These are phyloP conservation scores for Leptinotarsa undecemlineata DNA, from an alignment of 1,140 invertebrate species.

Conservation along the genomic window DNA sequence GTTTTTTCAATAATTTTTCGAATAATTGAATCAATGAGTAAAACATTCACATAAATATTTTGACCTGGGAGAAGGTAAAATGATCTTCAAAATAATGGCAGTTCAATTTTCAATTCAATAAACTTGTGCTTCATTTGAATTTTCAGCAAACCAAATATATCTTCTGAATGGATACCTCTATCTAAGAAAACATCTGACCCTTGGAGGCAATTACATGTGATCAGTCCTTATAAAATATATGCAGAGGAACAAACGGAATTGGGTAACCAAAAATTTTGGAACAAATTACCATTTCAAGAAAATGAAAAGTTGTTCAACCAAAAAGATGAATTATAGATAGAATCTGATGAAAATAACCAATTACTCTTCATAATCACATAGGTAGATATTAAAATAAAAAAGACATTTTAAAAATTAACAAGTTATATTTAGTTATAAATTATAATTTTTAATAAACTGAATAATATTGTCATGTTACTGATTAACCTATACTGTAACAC, in stretches of 20 bases:
- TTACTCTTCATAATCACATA: too few relatives aligned
- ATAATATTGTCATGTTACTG: background rate
- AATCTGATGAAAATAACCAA: too few relatives aligned
- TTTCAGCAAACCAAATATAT: slow-evolving; percentile 37
- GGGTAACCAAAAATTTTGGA: slow-evolving; percentile 42
- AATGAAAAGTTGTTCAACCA: slow-evolving; percentile 34
- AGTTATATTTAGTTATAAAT: slow-evolving; percentile 9
- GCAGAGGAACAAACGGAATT: slow-evolving; percentile 29
- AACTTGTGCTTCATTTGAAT: slow-evolving; percentile 1
- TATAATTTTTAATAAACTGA: slow-evolving; percentile 10
- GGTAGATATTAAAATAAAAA: background rate
- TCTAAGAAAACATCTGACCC: slow-evolving; percentile 25
- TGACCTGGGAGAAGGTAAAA: too few relatives aligned
- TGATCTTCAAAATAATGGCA: slow-evolving; percentile 3
- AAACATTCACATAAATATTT: too few relatives aligned
- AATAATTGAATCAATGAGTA: too few relatives aligned
- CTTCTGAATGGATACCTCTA: slow-evolving; percentile 35
- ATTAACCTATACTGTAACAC: slow-evolving; percentile 61
- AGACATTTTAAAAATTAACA: slow-evolving; percentile 6
- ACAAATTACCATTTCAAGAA: slow-evolving; percentile 39
- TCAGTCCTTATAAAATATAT: slow-evolving; percentile 26
- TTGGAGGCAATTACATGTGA: slow-evolving; percentile 36
- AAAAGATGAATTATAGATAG: slow-evolving; percentile 13
- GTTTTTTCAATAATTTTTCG: too few relatives aligned
- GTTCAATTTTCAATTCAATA: slow-evolving; percentile 11